Conservation (phyloP, 37 sponge, comb jelly and placozoan species). For the Hormiphora californensis region DNA sequence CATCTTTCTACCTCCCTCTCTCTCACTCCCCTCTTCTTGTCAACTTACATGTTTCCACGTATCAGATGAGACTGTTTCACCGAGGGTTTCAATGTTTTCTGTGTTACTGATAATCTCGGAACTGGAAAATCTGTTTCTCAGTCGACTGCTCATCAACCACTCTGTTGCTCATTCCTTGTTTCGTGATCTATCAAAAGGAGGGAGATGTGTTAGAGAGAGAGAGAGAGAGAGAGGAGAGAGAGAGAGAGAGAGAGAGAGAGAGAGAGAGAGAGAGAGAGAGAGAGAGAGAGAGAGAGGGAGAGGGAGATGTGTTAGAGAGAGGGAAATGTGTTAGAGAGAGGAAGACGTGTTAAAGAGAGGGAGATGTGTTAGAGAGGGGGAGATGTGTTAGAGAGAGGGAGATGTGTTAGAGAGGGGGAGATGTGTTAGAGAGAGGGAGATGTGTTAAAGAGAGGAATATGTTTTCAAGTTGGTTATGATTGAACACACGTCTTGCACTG, state of each 20-base stretch:
- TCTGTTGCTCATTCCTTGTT: constrained; percentile 31
- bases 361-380: not conserved
- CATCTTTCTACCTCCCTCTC: no score
- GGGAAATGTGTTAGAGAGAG: no score
- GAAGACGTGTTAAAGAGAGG: no score
- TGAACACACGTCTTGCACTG: no score
- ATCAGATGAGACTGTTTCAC: no score
- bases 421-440: not conserved
- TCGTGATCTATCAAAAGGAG: not conserved
- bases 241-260: not conserved
- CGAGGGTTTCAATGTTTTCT: not conserved
- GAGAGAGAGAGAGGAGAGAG: not conserved
- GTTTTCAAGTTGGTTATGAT: no score
- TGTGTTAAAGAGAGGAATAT: not conserved
- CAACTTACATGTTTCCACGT: no score
- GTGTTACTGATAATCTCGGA: constrained; percentile 28
- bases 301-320: no score
- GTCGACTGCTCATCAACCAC: constrained; percentile 21
- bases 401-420: not conserved
- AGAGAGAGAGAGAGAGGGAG: not conserved
- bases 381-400: not conserved
- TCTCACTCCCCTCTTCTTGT: no score
- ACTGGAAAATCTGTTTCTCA: constrained; percentile 2
- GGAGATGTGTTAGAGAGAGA: not conserved
- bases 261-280: not conserved